Conservation (phyloP, 1,140 invertebrate genomes). For the Steinernema khuongi region DNA sequence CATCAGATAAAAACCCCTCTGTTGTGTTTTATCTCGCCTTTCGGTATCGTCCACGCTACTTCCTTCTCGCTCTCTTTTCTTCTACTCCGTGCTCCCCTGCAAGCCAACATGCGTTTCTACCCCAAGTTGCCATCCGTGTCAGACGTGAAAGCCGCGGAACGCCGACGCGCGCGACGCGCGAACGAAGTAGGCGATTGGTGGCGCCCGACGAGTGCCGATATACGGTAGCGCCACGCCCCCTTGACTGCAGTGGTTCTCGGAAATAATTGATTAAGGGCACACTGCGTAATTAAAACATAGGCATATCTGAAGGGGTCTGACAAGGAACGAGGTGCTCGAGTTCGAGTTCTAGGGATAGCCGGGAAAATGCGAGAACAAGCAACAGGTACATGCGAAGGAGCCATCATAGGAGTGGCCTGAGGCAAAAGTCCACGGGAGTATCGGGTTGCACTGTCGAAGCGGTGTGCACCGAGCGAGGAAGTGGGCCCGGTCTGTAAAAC, state of each 20-base stretch:
- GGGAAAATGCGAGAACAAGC: too few species aligned
- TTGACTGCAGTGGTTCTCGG: neutral
- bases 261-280: neutral
- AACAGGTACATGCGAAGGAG: neutral
- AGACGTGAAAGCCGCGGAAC: too few species aligned
- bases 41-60: neutral
- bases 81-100: neutral
- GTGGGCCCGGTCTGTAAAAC: neutral
- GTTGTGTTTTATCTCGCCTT: neutral
- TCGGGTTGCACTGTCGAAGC: too few species aligned
- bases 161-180: neutral
- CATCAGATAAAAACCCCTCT: neutral
- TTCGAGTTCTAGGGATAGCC: too few species aligned
- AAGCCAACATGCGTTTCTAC: too few species aligned
- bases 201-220: neutral
- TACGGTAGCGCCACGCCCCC: constrained; percentile 14
- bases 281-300: too few species aligned
- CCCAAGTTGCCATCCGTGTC: too few species aligned
- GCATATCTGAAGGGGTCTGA: too few species aligned
- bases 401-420: too few species aligned
- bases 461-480: neutral
- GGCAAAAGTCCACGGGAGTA: too few species aligned
- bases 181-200: neutral
- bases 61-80: neutral
- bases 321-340: too few species aligned